Conservation (phyloP, 2,797 vertebrate species). For the Siniperca scherzeri region DNA sequence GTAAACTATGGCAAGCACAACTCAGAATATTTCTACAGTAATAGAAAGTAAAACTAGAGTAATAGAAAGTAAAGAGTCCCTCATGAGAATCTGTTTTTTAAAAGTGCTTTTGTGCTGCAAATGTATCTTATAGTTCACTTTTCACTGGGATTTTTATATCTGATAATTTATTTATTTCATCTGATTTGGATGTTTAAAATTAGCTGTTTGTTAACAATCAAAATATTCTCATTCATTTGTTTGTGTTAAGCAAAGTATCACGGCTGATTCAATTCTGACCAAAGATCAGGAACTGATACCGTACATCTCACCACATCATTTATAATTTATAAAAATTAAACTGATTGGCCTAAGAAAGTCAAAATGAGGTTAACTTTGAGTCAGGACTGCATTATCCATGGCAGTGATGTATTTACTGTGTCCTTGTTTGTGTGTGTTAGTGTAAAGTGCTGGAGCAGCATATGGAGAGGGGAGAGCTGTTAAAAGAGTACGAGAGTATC, state of each 20-base stretch:
- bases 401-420: neutral
- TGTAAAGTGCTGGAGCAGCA: constrained; percentile 93
- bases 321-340: neutral
- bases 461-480: constrained; percentile 93
- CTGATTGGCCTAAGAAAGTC: neutral
- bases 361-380: neutral
- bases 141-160: neutral
- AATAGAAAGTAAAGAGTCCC: constrained; percentile 2
- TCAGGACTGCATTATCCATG: neutral
- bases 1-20: neutral
- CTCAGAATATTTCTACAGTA: neutral
- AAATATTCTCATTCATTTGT: neutral
- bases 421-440: constrained; percentile 74
- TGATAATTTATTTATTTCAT: no score
- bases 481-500: constrained; percentile 94
- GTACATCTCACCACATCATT: neutral
- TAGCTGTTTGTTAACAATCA: neutral
- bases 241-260: neutral
- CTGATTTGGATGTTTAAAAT: neutral
- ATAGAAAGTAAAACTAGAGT: constrained; percentile 4
- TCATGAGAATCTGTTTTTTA: neutral
- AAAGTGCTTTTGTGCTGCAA: neutral
- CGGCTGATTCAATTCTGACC: neutral
- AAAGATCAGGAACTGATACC: neutral
- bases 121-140: neutral